Base-by-base conservation (phyloP, 2,888 invertebrate species). In the Leistus spinibarbis region DNA sequence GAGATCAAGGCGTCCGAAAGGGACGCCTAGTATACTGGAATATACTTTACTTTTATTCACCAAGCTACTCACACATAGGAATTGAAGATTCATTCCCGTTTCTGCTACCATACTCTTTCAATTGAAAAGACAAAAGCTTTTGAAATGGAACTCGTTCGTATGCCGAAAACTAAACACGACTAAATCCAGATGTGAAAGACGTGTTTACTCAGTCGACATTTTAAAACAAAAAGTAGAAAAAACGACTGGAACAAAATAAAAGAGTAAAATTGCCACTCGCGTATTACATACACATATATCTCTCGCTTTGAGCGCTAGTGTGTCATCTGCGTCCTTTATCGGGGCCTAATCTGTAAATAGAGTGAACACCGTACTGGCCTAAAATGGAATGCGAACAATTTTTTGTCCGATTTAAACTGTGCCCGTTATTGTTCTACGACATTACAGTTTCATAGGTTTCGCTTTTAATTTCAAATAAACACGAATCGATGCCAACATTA, bases 1-100 rank as follows among this genome's bases (percentile, higher is more conserved):
- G 69, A 75, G 69, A 69, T 65, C 70, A 66, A 66, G 65, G 40
- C 40, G 40, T 40, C 40, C 40, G 13, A 40, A 40, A 13, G 40
- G 13, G 40, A 40, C n/a, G 13, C 17, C 3, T 64, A 16, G 23
- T 64, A 9, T 3, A n/a, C n/a, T n/a, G n/a, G 13, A 13, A 1
- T 62, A 74, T 73, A 24, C 66, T 74, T 54, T 64, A 75, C 63
- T 75, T 75, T 75, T 75, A 75, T 75, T 75, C 75, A 75, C 63
- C 56, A 63, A 64, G 20, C 10, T n/a, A 40, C 40, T 10, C 40
- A 5, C 40, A 40, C 40, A 73, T 67, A 73, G 67, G 63, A 84
- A 84, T 84, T 83, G 83, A 81, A 82, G 84, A 83, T 83, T 82
- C 83, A 82, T 82, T 81, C 81, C 78, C 78, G 78, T 79, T 79